phyloP scores from a whole-genome alignment of 2,113 vertebrate species.

The Saiga tatarica region DNA sequence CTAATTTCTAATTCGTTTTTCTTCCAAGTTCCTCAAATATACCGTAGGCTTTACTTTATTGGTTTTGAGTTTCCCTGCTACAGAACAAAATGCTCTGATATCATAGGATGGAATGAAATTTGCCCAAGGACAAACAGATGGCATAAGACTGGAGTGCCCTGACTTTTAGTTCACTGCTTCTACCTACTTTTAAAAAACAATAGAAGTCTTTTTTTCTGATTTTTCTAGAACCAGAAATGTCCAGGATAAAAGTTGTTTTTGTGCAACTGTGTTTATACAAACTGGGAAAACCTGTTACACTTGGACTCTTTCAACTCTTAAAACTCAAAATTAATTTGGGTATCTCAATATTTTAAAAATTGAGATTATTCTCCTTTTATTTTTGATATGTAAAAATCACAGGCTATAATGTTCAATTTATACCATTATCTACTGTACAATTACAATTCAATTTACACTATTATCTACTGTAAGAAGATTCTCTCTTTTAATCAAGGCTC shows the following conservation, averaged over 20 bases:
- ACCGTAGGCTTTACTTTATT: slow-evolving; percentile 36
- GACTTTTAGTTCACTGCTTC: slow-evolving; percentile 1
- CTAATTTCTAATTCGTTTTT: slow-evolving; percentile 53
- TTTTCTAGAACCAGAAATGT: background rate
- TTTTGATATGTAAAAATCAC: background rate
- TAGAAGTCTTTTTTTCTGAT: background rate
- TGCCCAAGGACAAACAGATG: slow-evolving; percentile 8
- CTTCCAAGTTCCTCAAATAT: slow-evolving; percentile 36
- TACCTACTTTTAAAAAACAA: background rate
- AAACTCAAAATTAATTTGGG: background rate
- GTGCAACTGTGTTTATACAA: slow-evolving; percentile 5
- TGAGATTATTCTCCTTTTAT: background rate
- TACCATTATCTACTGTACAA: background rate
- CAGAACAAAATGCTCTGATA: slow-evolving; percentile 11
- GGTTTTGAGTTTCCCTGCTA: slow-evolving; percentile 24
- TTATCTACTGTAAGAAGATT: background rate
- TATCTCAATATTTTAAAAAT: background rate
- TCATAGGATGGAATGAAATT: slow-evolving; percentile 23
- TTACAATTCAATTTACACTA: background rate
- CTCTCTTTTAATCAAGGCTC: background rate
- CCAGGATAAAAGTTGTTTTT: background rate
- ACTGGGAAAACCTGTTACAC: background rate
- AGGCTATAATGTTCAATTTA: slow-evolving; percentile 37
- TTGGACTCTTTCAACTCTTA: background rate
- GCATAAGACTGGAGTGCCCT: background rate